Base-by-base conservation (phyloP, 1,140 invertebrate species). In the Caenorhabditis tropicalis region DNA sequence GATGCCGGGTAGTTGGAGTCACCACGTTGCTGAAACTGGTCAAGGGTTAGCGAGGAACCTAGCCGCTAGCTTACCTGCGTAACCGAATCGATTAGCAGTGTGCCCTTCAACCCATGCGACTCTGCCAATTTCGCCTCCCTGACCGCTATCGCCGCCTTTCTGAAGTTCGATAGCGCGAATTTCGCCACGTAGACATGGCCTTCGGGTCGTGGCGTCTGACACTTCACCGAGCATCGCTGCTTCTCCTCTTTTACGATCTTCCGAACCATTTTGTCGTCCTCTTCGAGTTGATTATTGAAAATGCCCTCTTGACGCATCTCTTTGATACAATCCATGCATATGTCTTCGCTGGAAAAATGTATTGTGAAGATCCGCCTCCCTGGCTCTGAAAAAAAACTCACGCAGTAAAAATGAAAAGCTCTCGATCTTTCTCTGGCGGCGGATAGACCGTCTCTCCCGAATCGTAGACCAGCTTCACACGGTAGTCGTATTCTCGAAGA, bases 241-340 rank as follows among this genome's bases (percentile, higher is more conserved):
- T 74, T 27, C 43, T 82, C 60, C 16, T 84, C 82, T 39, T 83
- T 83, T 24, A 84, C 31, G 15, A 87, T 87, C 6, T 36, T 46
- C 3, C 36, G 31, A 19, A 82, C 81, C 79, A 82, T 27, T 29
- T 29, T 33, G 15, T 58, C 60, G 19, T 53, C 27, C 4, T 79
- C 79, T 21, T 86, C 81, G 5, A 87, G 53, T 19, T 74, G 31
- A 12, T 58, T 31, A 16, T 58, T 82, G 36, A 86, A 88, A 33
- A 60, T 48, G 1, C 79, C 87, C 15, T 86, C 88, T 21, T 81
- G 27, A 19, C 82, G 83, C 31, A 85, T 43, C 9, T 46, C 33
- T n/a, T 79, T 43, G 21, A 89, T 49, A 48, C 88, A 88, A 49
- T 88, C 82, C 39, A 58, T 33, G 51, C 88, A 88, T 5, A 88